These are phyloP conservation scores for Ciconia boyciana DNA, from an alignment of 2,113 vertebrate genomes.

Conservation along the genomic window DNA sequence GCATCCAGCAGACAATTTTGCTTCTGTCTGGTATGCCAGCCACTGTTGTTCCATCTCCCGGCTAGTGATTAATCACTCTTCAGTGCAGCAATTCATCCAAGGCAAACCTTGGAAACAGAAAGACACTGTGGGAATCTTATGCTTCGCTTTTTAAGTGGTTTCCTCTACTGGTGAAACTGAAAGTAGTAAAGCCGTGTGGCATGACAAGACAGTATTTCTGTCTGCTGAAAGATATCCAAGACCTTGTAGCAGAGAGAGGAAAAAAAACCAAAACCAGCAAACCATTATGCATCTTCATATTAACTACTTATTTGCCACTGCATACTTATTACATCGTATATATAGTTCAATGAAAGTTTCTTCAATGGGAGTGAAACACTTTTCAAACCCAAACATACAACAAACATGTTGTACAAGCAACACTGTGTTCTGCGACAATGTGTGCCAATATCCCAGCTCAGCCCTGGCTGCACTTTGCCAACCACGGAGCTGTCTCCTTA, in stretches of 20 bases:
- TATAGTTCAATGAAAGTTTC: background rate
- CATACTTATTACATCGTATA: background rate
- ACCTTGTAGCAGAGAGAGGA: background rate
- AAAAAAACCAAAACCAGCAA: background rate
- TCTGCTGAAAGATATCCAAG: background rate
- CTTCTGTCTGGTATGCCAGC: background rate
- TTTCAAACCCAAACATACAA: background rate
- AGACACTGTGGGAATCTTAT: background rate
- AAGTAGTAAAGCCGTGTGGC: background rate
- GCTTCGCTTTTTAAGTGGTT: background rate
- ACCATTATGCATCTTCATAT: background rate
- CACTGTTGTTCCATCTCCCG: background rate
- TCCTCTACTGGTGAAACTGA: background rate
- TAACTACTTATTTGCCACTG: background rate
- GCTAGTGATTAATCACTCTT: constrained; percentile 42
- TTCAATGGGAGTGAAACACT: background rate
- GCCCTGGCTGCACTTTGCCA: background rate
- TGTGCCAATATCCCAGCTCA: background rate
- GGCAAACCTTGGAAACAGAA: background rate
- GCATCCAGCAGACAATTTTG: background rate
- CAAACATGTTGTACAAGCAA: background rate
- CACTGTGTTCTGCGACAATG: background rate
- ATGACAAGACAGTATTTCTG: background rate
- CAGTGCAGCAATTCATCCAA: constrained; percentile 13
- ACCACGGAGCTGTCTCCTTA: background rate